A percentile compares a stretch with the other conserved stretches of the same genome.
Evolutionary conservation across 2,797 vertebrate species (phyloP).

Genomic region (Bradypodion pumilum): DNA sequence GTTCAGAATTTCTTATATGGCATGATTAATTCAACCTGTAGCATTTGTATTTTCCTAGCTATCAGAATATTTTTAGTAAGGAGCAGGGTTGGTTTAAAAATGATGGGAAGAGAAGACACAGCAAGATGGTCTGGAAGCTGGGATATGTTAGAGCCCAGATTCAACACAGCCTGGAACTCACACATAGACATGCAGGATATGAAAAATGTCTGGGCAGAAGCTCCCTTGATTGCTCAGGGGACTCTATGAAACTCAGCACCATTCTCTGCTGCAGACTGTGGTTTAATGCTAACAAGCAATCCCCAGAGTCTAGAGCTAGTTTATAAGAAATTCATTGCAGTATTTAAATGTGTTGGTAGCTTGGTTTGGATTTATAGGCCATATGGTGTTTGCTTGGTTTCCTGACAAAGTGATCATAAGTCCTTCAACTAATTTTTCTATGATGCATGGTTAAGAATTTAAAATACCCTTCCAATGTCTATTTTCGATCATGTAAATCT

Average conservation of each 20-base stretch:
- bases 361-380: constrained; percentile 55
- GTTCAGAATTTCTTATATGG: constrained; percentile 13
- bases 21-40: constrained; percentile 24
- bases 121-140: constrained; percentile 17
- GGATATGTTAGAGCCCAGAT: constrained; percentile 17
- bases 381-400: constrained; percentile 37
- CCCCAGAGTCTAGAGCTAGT: constrained; percentile 62
- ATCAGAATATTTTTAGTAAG: constrained; percentile 16
- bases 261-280: constrained; percentile 60
- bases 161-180: constrained; percentile 11
- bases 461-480: constrained; percentile 14
- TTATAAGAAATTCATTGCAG: constrained; percentile 62
- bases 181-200: constrained; percentile 15
- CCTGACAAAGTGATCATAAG: background rate
- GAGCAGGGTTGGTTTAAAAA: background rate
- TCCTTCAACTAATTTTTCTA: constrained; percentile 39
- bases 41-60: constrained; percentile 16
- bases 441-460: background rate
- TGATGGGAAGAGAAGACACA: background rate
- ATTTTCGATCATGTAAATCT: constrained; percentile 28
- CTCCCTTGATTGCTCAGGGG: constrained; percentile 52
- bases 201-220: constrained; percentile 27
- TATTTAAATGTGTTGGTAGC: constrained; percentile 66
- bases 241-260: constrained; percentile 25
- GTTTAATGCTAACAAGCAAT: constrained; percentile 51